A percentile compares a stretch with the other conserved stretches of the same genome.
phyloP scores from a whole-genome alignment of 2,797 vertebrate species.

The Tachyglossus aculeatus region DNA sequence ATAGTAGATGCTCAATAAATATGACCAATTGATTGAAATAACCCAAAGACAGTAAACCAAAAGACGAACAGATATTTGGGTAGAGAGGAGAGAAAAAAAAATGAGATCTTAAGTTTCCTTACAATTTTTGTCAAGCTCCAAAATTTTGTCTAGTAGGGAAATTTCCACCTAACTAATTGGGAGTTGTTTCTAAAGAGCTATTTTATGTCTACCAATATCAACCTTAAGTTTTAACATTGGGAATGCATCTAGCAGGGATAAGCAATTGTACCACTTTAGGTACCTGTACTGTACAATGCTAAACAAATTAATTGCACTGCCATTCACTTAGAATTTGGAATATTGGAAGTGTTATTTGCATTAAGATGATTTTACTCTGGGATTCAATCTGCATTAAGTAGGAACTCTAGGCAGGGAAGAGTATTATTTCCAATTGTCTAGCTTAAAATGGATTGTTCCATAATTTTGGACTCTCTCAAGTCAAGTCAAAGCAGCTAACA shows the following conservation, averaged over 20 bases:
- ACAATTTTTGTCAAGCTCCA: too few relatives aligned
- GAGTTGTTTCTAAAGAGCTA: not conserved
- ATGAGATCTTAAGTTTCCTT: too few relatives aligned
- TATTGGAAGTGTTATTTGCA: conserved; percentile 30
- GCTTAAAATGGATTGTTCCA: not conserved
- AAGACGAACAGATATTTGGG: too few relatives aligned
- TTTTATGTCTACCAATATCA: not conserved
- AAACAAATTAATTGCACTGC: not conserved
- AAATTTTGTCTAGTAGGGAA: too few relatives aligned
- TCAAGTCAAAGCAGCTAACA: not conserved
- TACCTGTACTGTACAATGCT: not conserved
- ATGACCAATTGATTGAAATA: too few relatives aligned
- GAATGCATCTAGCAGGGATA: not conserved
- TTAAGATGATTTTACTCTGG: conserved; percentile 20
- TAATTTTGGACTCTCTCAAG: not conserved
- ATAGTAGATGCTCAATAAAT: too few relatives aligned
- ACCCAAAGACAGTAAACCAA: too few relatives aligned
- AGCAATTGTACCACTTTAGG: not conserved
- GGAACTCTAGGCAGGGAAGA: too few relatives aligned
- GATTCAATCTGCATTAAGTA: not conserved
- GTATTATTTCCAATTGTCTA: not conserved
- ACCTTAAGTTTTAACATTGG: not conserved
- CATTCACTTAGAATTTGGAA: conserved; percentile 8
- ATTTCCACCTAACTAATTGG: not conserved
- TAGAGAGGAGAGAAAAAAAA: too few relatives aligned